Base-by-base conservation (phyloP, 2,888 invertebrate species). In the Uropetala carovei region DNA sequence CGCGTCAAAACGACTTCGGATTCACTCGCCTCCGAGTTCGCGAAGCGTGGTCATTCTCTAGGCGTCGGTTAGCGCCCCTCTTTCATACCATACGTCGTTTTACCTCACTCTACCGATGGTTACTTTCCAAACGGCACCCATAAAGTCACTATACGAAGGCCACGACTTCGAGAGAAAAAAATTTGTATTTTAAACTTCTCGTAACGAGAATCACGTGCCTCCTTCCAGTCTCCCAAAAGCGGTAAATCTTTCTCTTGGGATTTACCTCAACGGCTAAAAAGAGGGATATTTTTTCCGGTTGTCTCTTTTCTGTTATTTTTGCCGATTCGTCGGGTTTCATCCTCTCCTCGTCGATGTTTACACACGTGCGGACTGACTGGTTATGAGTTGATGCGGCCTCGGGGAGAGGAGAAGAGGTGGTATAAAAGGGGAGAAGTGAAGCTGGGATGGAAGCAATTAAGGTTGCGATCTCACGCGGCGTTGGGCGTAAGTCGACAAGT, bases 1-100 rank as follows among this genome's bases (percentile, higher is more conserved):
- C 75, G 75, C 75, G 75, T 75, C 75, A 75, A 75, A 75, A 75
- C 27, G 75, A 27, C 27, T 22, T 75, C 75, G 75, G 22, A 18
- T 75, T 75, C 75, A 13, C 11, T 27, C 22, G 13, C 27, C 22
- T 27, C 75, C 22, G 27, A 75, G 75, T 75, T 13, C 75, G 75
- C 27, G 22, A 27, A 27, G 75, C 75, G 5, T 75, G 13, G 43
- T 75, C 27, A 27, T 27, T 75, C 43, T 1, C 75, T 27, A 3
- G 68, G 22, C 68, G 68, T 22, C 27, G 22, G 75, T 75, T 27
- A 27, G 10, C 75, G 27, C 11, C 18, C 75, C 75, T 27, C 27
- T 27, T 75, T 27, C 22, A 13, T 75, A 27, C 75, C 75, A 9
- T 27, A 10, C 75, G 75, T 14, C 27, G 75, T 75, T 27, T 75